Conservation (phyloP, 2,888 invertebrate species). For the Strigamia transsilvanica region DNA sequence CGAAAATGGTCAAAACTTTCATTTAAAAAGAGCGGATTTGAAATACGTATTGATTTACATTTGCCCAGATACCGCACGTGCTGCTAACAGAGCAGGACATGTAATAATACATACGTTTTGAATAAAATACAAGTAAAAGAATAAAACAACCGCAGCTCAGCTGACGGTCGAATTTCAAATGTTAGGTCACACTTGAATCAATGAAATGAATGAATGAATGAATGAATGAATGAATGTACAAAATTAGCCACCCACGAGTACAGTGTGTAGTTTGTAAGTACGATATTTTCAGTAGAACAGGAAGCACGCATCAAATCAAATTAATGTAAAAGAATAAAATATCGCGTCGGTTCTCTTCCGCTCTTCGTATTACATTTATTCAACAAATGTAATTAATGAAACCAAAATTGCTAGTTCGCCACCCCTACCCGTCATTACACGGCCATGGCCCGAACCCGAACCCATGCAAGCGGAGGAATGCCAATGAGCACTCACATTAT, state of each 20-base stretch:
- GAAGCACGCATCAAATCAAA: too few species aligned
- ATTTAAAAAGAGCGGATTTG: not conserved
- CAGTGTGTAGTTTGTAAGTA: too few species aligned
- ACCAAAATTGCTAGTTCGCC: constrained; percentile 28
- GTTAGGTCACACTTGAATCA: too few species aligned
- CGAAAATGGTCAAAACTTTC: constrained; percentile 24
- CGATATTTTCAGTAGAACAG: too few species aligned
- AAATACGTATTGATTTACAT: not conserved
- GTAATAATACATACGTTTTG: not conserved
- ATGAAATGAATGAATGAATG: too few species aligned
- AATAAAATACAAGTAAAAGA: too few species aligned
- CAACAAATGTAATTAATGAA: constrained; percentile 4
- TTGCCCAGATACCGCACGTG: not conserved
- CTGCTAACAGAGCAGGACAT: not conserved
- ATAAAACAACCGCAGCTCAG: too few species aligned
- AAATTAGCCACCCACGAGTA: too few species aligned
- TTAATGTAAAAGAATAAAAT: too few species aligned
- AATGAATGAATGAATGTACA: too few species aligned
- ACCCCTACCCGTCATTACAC: not conserved
- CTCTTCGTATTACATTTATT: not conserved
- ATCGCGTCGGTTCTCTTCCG: too few species aligned
- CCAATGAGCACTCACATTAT: not conserved
- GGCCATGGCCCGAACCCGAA: not conserved
- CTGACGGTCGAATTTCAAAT: too few species aligned
- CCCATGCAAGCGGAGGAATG: constrained; percentile 16